phyloP scores from a whole-genome alignment of 2,888 invertebrate genomes.

The Phasia obesa region DNA sequence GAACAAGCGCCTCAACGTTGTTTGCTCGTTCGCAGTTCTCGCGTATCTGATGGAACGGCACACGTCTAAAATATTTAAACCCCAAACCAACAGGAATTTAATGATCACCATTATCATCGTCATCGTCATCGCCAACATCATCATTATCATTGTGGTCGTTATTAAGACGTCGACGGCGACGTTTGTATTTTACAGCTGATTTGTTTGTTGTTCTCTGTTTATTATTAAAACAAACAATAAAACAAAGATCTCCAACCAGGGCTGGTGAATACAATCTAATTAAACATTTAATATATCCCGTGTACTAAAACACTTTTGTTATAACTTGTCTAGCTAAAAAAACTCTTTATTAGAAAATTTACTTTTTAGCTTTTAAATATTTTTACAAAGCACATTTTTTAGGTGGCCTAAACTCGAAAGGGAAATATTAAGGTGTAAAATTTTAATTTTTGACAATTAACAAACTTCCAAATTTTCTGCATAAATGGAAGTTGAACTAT shows the following conservation, averaged over 20 bases:
- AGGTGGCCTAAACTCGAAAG: too few relatives aligned
- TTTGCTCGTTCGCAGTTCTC: constrained; percentile 75
- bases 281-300: too few relatives aligned
- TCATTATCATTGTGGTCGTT: constrained; percentile 12
- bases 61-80: constrained; percentile 66
- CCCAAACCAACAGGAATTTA: constrained; percentile 38
- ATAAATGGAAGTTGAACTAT: too few relatives aligned
- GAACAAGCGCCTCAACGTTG: constrained; percentile 70
- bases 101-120: constrained; percentile 47
- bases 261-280: constrained; percentile 2
- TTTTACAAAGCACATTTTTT: too few relatives aligned
- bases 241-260: constrained; percentile 42
- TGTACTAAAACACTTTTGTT: too few relatives aligned
- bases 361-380: too few relatives aligned
- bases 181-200: constrained; percentile 60
- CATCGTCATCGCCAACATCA: constrained; percentile 21
- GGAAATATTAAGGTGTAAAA: too few relatives aligned
- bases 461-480: too few relatives aligned
- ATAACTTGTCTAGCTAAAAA: too few relatives aligned
- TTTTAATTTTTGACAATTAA: too few relatives aligned
- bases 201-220: constrained; percentile 64
- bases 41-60: constrained; percentile 74
- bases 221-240: constrained; percentile 40
- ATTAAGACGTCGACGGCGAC: constrained; percentile 39
- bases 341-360: too few relatives aligned